Base-by-base conservation (phyloP, 2,888 invertebrate genomes). In the Chydorus sphaericus region DNA sequence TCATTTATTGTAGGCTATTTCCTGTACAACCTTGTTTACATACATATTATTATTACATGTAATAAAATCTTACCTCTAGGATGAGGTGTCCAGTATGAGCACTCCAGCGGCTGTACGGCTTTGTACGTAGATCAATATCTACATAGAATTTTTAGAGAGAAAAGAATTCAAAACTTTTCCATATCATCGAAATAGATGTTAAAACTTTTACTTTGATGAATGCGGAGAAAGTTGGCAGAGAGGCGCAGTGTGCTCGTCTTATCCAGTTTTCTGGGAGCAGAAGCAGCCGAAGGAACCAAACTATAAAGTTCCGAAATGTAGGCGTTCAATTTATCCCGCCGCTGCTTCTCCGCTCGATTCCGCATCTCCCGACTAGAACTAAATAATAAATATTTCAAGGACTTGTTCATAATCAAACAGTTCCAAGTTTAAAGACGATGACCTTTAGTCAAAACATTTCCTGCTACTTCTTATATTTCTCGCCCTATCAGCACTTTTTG, bases 191-290 rank as follows among this genome's bases (percentile, higher is more conserved):
- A 4, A 14, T 26, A 5, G 44, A 23, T 23, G 18, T 14, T 10
- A 14, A 11, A 23, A 44, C 28, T 60, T 71, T 68, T 64, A 77
- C 77, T 72, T 70, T 87, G 84, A 68, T 86, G 79, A 60, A 88
- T 79, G 57, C 91, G 78, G 38, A 93, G 77, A 68, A 83, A 87
- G 63, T 87, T 85, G 52, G 90, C 89, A 2, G 89, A 83, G 58
- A 91, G 79, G 62, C 92, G 77, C 54, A 94, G 74, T 50, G 92
- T 83, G 62, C 88, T 87, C 26, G 91, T 91, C 72, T 93, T 93
- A 72, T 93, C 92, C 66, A 91, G 80, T 66, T 85, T 81, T 62
- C 88, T 82, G 52, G 85, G 80, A 60, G 88, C 85, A 66, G 80
- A 80, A 48, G 85, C 79, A 57, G 90, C 83, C 69, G 85, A 80